Evolutionary conservation across 2,113 vertebrate species (phyloP), one percentile per base, ranked within the genome.

Genomic region (Stigmatopora argus): DNA sequence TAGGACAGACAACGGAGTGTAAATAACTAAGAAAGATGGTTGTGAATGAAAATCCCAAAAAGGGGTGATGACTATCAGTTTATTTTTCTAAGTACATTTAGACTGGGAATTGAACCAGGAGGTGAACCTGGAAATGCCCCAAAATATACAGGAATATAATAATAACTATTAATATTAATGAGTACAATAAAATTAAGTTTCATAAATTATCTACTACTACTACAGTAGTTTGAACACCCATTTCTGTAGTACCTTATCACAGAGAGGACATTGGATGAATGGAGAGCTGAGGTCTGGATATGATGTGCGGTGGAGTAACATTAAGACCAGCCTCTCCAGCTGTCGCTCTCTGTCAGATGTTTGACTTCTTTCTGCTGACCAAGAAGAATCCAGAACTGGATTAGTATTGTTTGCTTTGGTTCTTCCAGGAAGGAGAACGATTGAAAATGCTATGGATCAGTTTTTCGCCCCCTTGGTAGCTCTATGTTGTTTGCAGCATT

Each of bases 321-420:
- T 70, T 59, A 79, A 80, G 44, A 92, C 85, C 67, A 92, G 83
- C 26, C 58, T 75, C 84, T 91, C 90, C 48, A 92, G 83, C 41
- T 90, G 77, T 60, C 72, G 65, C 72, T 90, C 88, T 62, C 85
- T 83, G 8, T 88, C 77, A 3, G 83, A 74, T 0, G 48, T 34
- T 23, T 65, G 69, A 7, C 66, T 62, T 59, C 58, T 34, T 44
- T 71, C 69, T 0, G 64, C 15, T 1, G 23, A 59, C 72, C 71
- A 69, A 0, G 46, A n/a, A 0, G 57, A 74, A 10, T 41, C 61
- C 3, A 7, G 41, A 13, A 10, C 34, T 1, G 49, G 1, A 0
- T 69, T 66, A 69, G 19, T 34, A 15, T 1, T 65, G 48, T 45
- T 63, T 14, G 11, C 15, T 0, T 64, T n/a, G 10, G 49, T 69